Evolutionary conservation across 1,140 invertebrate species (phyloP).

Genomic region (Ladona fulva): DNA sequence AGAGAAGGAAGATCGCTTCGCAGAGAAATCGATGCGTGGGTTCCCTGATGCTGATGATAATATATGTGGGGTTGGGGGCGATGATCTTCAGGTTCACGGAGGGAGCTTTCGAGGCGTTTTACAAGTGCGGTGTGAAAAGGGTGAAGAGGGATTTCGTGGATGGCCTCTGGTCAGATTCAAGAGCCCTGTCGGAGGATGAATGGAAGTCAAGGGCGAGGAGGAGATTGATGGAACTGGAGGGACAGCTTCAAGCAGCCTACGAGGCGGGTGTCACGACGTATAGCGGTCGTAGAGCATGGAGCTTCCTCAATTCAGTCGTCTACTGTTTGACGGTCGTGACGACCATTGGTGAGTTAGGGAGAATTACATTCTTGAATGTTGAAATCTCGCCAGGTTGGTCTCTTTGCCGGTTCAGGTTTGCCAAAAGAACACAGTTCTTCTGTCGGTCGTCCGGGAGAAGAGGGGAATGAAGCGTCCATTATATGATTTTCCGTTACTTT

Average conservation of each 20-base stretch:
- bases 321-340: conserved; percentile 87
- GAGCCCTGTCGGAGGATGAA: conserved; percentile 71
- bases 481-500: too few species aligned
- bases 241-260: conserved; percentile 71
- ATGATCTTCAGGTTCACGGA: conserved; percentile 69
- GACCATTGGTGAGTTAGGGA: conserved; percentile 73
- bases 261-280: conserved; percentile 70
- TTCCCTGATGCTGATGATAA: conserved; percentile 52
- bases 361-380: too few species aligned
- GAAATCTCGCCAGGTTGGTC: too few species aligned
- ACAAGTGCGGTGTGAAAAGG: conserved; percentile 77
- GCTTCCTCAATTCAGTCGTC: conserved; percentile 83
- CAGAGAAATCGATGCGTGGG: conserved; percentile 56
- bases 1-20: not conserved
- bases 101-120: conserved; percentile 71
- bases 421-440: too few species aligned
- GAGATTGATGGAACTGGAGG: conserved; percentile 75
- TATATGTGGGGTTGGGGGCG: conserved; percentile 68
- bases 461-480: too few species aligned
- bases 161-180: conserved; percentile 65
- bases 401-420: too few species aligned
- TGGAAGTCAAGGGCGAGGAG: conserved; percentile 76
- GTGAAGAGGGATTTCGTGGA: conserved; percentile 79
- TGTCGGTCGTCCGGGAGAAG: not conserved
- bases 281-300: conserved; percentile 79